Conservation (phyloP, 1,140 invertebrate genomes). For the Panagrolaimus sp. region DNA sequence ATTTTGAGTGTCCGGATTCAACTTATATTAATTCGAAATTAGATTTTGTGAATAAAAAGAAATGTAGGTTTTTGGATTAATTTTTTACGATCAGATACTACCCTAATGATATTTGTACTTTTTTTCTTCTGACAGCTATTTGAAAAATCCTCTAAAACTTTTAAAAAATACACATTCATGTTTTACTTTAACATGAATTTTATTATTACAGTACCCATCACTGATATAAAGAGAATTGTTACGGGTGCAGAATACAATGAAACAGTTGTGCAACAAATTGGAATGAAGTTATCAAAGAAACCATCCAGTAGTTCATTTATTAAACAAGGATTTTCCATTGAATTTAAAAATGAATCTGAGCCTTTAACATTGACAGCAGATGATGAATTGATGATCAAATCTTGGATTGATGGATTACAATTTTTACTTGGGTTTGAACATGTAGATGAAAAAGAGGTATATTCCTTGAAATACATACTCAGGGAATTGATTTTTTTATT, state of each 20-base stretch:
- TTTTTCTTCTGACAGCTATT: neutral
- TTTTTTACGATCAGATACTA: neutral
- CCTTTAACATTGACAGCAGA: constrained; percentile 18
- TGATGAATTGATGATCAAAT: constrained; percentile 21
- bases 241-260: constrained; percentile 28
- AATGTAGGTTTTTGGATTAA: neutral
- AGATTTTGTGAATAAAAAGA: neutral
- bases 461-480: neutral
- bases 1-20: neutral
- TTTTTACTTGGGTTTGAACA: constrained; percentile 26
- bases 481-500: neutral
- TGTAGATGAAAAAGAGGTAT: neutral
- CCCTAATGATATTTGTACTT: too few relatives aligned
- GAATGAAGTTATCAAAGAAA: constrained; percentile 27
- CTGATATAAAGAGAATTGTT: constrained; percentile 24
- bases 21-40: too few relatives aligned
- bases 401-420: constrained; percentile 28
- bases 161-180: too few relatives aligned
- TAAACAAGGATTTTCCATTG: constrained; percentile 4
- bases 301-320: constrained; percentile 1
- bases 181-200: too few relatives aligned
- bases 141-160: constrained; percentile 12
- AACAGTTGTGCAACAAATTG: constrained; percentile 24
- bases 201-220: constrained; percentile 20
- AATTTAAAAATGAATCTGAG: constrained; percentile 13